Percentiles rank a stretch among this genome's conserved stretches.
These are phyloP conservation scores for Tamias sibiricus DNA, from an alignment of 2,113 vertebrate species.

Conservation along the genomic window DNA sequence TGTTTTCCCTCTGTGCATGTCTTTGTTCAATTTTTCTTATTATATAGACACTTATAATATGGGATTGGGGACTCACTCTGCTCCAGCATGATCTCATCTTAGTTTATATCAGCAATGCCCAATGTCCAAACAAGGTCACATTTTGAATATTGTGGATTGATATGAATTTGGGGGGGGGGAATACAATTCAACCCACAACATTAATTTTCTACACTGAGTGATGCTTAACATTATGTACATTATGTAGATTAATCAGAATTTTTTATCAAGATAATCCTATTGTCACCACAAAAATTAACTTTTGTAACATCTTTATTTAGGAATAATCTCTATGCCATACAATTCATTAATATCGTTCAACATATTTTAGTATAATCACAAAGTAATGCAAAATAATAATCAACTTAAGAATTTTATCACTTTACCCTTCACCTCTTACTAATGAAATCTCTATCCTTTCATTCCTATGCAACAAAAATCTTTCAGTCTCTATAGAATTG, in stretches of 20 bases:
- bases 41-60: too few relatives aligned
- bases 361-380: not conserved
- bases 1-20: not conserved
- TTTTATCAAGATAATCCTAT: not conserved
- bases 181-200: not conserved
- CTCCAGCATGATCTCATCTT: not conserved
- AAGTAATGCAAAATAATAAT: not conserved
- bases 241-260: not conserved
- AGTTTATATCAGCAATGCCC: not conserved
- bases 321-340: not conserved
- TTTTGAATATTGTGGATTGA: not conserved
- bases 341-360: not conserved
- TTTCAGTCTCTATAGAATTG: too few relatives aligned
- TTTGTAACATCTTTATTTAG: not conserved
- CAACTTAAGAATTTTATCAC: not conserved
- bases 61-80: not conserved
- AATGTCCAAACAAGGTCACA: not conserved
- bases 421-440: not conserved
- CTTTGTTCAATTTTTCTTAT: not conserved
- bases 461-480: not conserved
- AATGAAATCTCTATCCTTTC: fast-evolving
- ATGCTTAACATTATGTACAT: not conserved
- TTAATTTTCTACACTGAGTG: not conserved
- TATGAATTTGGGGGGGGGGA: not conserved
- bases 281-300: too few relatives aligned